Conservation (phyloP, 1,140 invertebrate species). For the Hormaphis cornu region DNA sequence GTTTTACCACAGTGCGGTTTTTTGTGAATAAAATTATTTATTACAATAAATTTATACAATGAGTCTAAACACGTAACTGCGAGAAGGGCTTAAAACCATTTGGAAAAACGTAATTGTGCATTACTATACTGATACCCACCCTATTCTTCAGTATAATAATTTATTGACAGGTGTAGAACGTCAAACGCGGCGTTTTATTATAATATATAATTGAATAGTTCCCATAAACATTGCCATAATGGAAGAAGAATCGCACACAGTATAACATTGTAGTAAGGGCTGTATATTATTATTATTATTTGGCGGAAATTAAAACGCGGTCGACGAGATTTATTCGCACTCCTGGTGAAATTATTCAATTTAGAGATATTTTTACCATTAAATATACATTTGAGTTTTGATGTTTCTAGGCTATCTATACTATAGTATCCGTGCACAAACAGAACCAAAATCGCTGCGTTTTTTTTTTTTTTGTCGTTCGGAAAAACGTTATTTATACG, state of each 20-base stretch:
- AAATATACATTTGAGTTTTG: too few species aligned
- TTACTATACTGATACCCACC: too few species aligned
- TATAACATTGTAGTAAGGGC: too few species aligned
- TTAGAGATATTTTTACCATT: not conserved
- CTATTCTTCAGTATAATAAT: not conserved
- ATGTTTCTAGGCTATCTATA: too few species aligned
- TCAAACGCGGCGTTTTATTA: too few species aligned
- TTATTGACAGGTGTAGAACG: not conserved
- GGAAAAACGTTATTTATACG: slow-evolving; percentile 5
- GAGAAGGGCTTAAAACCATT: not conserved
- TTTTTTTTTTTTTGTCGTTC: slow-evolving; percentile 6
- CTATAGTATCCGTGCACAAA: too few species aligned
- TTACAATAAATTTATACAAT: too few species aligned
- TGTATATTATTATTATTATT: not conserved
- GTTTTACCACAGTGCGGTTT: too few species aligned
- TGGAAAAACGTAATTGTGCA: not conserved
- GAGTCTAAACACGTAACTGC: too few species aligned
- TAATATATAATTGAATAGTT: not conserved
- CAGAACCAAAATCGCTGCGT: not conserved
- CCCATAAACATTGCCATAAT: not conserved
- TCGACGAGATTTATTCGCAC: slow-evolving; percentile 5
- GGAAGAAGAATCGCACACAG: too few species aligned
- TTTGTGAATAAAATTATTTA: too few species aligned
- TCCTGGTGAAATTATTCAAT: not conserved
- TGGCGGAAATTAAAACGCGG: not conserved